A percentile compares a stretch with the other conserved stretches of the same genome.
phyloP scores from a whole-genome alignment of 2,113 vertebrate genomes.

The Ceuthmochares aereus region DNA sequence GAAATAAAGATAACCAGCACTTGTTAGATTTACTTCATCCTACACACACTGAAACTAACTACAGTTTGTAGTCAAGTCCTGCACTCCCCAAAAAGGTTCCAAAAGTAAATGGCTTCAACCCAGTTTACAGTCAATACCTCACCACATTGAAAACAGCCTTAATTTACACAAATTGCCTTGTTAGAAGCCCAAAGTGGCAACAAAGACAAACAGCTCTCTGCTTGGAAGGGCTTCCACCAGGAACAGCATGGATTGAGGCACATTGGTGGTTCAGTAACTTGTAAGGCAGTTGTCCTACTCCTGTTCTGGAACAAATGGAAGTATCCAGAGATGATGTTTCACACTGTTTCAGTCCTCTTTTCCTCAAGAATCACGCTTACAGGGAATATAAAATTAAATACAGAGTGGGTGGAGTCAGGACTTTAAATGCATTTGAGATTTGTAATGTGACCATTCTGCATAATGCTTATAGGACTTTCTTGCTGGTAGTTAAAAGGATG shows the following conservation, averaged over 20 bases:
- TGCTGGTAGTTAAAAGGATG: neutral
- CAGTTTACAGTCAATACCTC: neutral
- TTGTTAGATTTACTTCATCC: neutral
- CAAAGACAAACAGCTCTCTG: neutral
- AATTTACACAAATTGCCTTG: neutral
- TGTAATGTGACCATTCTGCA: neutral
- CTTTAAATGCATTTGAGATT: neutral
- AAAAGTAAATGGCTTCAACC: neutral
- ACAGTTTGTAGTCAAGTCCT: neutral
- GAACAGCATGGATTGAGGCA: neutral
- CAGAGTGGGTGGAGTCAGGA: neutral
- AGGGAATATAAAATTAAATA: neutral
- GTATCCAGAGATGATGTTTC: neutral
- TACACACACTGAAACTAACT: neutral
- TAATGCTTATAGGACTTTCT: neutral
- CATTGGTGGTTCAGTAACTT: rapidly evolving
- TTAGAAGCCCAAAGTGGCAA: neutral
- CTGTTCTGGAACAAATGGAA: neutral
- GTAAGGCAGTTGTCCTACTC: neutral
- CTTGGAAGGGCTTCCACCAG: neutral
- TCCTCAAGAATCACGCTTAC: neutral
- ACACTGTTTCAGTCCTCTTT: neutral
- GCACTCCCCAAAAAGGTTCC: neutral
- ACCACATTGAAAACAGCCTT: neutral
- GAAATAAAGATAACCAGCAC: neutral